Percentiles rank a stretch among this genome's conserved stretches.
Evolutionary conservation across 2,113 vertebrate genomes (phyloP).

Genomic region (Chaetops frenatus): DNA sequence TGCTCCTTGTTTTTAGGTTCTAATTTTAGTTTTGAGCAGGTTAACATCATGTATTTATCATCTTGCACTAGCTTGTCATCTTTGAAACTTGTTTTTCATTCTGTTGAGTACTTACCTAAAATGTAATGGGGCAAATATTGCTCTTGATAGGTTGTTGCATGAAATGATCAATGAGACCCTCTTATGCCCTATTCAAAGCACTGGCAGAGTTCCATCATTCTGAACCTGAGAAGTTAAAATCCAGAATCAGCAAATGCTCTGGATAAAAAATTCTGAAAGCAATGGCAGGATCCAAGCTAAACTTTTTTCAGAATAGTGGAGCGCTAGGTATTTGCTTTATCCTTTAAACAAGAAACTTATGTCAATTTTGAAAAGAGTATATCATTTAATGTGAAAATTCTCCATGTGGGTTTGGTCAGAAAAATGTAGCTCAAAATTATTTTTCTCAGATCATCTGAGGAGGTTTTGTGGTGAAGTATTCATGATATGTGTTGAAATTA

Average conservation of each 20-base stretch:
- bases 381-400: not conserved
- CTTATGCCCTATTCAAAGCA: not conserved
- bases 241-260: not conserved
- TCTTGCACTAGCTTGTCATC: not conserved
- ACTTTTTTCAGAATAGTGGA: not conserved
- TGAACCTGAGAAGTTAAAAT: not conserved
- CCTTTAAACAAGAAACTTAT: not conserved
- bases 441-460: not conserved
- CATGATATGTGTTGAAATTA: not conserved
- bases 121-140: not conserved
- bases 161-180: not conserved
- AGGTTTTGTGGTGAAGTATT: not conserved
- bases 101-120: not conserved
- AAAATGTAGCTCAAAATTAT: not conserved
- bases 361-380: not conserved
- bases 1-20: not conserved
- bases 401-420: not conserved
- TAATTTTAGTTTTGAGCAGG: not conserved
- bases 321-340: not conserved
- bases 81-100: not conserved
- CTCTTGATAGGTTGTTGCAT: not conserved
- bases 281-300: not conserved
- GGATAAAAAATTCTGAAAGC: not conserved
- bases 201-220: not conserved
- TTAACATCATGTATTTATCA: not conserved